These are phyloP conservation scores for Xestia xanthographa DNA, from an alignment of 2,888 invertebrate species.

Conservation along the genomic window DNA sequence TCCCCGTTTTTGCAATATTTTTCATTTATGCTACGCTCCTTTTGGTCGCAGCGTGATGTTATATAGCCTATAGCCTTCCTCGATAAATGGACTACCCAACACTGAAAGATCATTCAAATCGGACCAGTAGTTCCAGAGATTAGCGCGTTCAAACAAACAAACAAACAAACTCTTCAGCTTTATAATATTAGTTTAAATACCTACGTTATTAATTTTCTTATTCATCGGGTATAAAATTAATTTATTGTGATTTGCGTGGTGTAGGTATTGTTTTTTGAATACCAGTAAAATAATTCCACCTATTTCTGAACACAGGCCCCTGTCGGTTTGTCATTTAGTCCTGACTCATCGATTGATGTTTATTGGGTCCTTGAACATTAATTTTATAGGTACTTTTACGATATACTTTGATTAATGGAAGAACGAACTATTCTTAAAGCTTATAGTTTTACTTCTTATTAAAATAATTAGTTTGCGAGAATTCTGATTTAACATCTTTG, in stretches of 20 bases:
- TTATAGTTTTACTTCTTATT: background rate
- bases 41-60: too few species aligned
- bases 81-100: too few species aligned
- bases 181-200: too few species aligned
- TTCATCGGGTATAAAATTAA: background rate
- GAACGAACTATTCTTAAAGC: background rate
- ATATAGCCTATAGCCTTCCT: too few species aligned
- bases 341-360: conserved; percentile 57
- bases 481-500: background rate
- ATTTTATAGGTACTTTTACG: background rate
- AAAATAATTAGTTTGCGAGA: background rate
- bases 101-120: too few species aligned
- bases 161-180: too few species aligned
- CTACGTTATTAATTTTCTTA: background rate
- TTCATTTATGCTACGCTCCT: too few species aligned
- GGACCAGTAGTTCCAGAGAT: too few species aligned
- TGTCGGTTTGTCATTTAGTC: conserved; percentile 19
- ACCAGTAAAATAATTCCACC: conserved; percentile 14
- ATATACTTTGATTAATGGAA: conserved; percentile 15
- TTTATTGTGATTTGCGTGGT: background rate
- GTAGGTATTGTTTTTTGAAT: background rate
- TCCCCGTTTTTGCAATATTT: too few species aligned
- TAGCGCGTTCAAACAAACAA: too few species aligned
- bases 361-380: conserved; percentile 45
- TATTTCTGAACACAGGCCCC: conserved; percentile 30